Conservation (phyloP, 1,140 invertebrate genomes). For the Zophobas morio region DNA sequence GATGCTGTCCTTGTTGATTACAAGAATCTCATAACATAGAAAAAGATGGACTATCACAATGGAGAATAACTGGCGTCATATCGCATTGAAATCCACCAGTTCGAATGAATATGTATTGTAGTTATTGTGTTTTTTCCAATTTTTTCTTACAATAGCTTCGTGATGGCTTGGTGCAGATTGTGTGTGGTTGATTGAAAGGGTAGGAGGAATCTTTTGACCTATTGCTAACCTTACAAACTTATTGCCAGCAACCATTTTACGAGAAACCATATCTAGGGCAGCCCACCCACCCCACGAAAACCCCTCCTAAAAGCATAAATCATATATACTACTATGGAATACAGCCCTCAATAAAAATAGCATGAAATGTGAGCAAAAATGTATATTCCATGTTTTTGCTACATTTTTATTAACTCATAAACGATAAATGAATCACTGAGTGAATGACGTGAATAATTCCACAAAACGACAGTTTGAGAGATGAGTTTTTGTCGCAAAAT, state of each 20-base stretch:
- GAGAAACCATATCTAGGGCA: constrained; percentile 2
- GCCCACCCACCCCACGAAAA: constrained; percentile 10
- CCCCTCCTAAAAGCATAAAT: constrained; percentile 29
- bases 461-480: neutral
- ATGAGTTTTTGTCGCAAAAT: neutral
- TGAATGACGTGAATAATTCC: neutral
- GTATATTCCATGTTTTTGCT: constrained; percentile 4
- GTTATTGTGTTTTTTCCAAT: constrained; percentile 43
- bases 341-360: constrained; percentile 24
- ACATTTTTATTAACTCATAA: constrained; percentile 25
- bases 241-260: constrained; percentile 12
- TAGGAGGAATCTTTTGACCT: constrained; percentile 39
- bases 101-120: constrained; percentile 39
- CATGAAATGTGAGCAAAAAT: constrained; percentile 27
- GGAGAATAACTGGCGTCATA: constrained; percentile 39
- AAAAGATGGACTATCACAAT: constrained; percentile 33
- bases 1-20: constrained; percentile 35
- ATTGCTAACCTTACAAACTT: constrained; percentile 11
- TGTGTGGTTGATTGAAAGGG: constrained; percentile 33
- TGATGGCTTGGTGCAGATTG: constrained; percentile 31
- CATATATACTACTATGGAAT: constrained; percentile 19
- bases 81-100: constrained; percentile 38
- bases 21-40: constrained; percentile 25
- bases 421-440: constrained; percentile 3
- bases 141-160: constrained; percentile 40